Evolutionary conservation across 2,113 vertebrate genomes (phyloP).

Genomic region (Zosterops japonicus): DNA sequence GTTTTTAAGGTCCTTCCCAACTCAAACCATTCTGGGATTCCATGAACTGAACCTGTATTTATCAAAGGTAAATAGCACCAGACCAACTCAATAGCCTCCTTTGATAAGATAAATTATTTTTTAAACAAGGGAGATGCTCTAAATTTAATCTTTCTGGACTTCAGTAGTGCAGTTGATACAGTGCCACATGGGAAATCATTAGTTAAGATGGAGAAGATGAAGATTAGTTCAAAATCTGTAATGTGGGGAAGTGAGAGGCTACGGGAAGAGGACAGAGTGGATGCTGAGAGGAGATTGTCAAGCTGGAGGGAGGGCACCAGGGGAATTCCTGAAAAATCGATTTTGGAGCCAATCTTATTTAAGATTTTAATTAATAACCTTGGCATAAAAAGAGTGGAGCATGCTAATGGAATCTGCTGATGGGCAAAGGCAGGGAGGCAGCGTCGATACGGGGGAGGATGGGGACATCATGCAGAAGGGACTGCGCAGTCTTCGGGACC

Average conservation of each 20-base stretch:
- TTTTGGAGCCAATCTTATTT: slow-evolving; percentile 52
- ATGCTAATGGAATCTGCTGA: slow-evolving; percentile 52
- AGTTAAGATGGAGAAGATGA: slow-evolving; percentile 29
- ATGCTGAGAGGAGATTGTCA: neutral
- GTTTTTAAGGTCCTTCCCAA: neutral
- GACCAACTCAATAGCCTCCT: neutral
- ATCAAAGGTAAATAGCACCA: neutral
- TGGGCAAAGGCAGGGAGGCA: slow-evolving; percentile 8
- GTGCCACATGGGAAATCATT: slow-evolving; percentile 21
- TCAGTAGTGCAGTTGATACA: neutral
- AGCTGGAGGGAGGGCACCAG: neutral
- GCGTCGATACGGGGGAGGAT: neutral
- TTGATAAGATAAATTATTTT: neutral
- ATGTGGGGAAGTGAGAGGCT: neutral
- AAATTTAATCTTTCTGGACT: slow-evolving; percentile 46
- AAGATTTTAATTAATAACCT: slow-evolving; percentile 67
- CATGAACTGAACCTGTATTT: neutral
- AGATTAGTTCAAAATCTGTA: neutral
- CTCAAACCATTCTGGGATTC: neutral
- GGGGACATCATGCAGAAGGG: neutral
- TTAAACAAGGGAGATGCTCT: neutral
- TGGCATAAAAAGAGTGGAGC: slow-evolving; percentile 33
- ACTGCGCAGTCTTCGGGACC: neutral
- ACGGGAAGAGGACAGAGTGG: neutral
- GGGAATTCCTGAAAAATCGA: slow-evolving; percentile 56